phyloP scores from a whole-genome alignment of 2,797 vertebrate genomes.

The Acanthiza pusilla region DNA sequence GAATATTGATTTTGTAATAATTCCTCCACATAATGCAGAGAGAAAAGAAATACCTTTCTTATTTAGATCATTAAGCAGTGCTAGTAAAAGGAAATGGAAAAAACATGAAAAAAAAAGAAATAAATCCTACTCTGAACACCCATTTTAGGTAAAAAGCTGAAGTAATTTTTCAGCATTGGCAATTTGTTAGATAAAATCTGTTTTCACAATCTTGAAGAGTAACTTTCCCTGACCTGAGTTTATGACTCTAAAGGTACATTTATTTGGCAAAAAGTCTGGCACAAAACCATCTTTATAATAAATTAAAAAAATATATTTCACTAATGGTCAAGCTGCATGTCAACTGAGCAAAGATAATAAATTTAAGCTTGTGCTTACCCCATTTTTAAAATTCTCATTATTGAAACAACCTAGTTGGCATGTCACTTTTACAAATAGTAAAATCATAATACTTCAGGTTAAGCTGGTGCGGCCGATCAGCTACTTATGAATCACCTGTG shows the following conservation, averaged over 20 bases:
- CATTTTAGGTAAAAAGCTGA: constrained; percentile 59
- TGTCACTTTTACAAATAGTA: neutral
- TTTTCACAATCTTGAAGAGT: constrained; percentile 1
- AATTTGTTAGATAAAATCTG: constrained; percentile 32
- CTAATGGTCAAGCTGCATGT: neutral
- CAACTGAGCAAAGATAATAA: neutral
- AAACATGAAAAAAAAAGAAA: constrained; percentile 63
- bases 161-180: constrained; percentile 48
- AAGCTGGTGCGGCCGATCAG: neutral
- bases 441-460: neutral
- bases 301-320: neutral
- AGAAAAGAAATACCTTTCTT: constrained; percentile 9
- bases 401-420: neutral
- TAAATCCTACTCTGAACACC: constrained; percentile 62
- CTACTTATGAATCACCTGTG: neutral
- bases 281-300: neutral
- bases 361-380: neutral
- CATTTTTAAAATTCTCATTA: neutral
- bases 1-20: constrained; percentile 71
- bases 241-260: constrained; percentile 14
- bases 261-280: constrained; percentile 3
- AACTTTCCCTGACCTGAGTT: constrained; percentile 28
- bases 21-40: constrained; percentile 38
- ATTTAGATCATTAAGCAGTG: constrained; percentile 67
- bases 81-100: constrained; percentile 71